Evolutionary conservation across 2,888 invertebrate species (phyloP).

Genomic region (Lithophane ornitopus): DNA sequence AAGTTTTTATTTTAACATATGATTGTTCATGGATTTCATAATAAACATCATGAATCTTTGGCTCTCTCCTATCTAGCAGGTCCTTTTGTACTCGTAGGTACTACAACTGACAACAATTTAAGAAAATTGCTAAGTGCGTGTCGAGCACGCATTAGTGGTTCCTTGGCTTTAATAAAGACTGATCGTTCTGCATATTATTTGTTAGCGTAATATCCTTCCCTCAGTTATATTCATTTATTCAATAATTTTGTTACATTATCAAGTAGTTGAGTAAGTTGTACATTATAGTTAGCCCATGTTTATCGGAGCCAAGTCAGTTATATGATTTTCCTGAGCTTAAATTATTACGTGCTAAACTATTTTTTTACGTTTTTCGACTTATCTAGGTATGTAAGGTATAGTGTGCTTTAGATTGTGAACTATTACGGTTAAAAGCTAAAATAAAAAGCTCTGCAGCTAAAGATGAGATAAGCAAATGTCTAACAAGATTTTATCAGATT

Average conservation of each 20-base stretch:
- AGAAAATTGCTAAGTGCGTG: constrained; percentile 37
- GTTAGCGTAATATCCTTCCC: constrained; percentile 6
- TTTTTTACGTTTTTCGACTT: neutral
- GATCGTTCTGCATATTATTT: constrained; percentile 45
- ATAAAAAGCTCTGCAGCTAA: constrained; percentile 5
- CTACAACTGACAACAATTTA: constrained; percentile 38
- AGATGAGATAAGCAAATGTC: constrained; percentile 33
- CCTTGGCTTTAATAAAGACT: constrained; percentile 25
- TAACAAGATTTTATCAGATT: constrained; percentile 35
- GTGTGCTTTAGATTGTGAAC: neutral
- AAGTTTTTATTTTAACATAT: too few relatives aligned
- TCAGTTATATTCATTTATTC: neutral
- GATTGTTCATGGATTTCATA: neutral
- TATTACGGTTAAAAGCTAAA: neutral
- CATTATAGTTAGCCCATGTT: neutral
- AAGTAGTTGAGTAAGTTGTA: neutral
- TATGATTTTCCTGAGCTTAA: neutral
- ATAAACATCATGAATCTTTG: neutral
- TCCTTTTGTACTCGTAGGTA: neutral
- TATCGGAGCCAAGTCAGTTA: neutral
- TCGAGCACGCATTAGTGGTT: constrained; percentile 39
- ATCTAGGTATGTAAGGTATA: neutral
- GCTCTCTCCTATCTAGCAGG: constrained; percentile 1
- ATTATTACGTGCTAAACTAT: neutral
- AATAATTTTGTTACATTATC: constrained; percentile 10